phyloP scores from a whole-genome alignment of 2,113 vertebrate species.

The Nestor notabilis region DNA sequence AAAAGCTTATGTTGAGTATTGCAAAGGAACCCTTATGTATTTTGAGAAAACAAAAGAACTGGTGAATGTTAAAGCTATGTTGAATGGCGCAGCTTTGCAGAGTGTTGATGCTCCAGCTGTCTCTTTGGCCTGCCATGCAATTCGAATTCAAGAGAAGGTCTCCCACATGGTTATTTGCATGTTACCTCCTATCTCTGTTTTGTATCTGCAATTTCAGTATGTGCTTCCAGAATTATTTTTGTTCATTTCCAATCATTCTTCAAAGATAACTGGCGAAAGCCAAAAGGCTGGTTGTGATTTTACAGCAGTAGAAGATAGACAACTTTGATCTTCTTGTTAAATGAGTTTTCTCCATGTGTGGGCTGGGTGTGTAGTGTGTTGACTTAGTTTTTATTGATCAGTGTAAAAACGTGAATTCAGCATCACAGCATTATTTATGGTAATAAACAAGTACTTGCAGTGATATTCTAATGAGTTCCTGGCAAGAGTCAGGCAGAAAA shows the following conservation, averaged over 20 bases:
- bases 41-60: neutral
- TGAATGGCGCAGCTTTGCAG: neutral
- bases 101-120: neutral
- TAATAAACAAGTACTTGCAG: slow-evolving; percentile 61
- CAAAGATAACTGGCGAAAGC: slow-evolving; percentile 48
- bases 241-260: slow-evolving; percentile 56
- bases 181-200: slow-evolving; percentile 32
- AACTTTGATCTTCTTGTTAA: slow-evolving; percentile 60
- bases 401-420: slow-evolving; percentile 44
- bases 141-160: neutral
- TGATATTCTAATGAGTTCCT: slow-evolving; percentile 55
- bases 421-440: slow-evolving; percentile 18
- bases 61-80: neutral
- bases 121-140: neutral
- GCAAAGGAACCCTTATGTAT: neutral
- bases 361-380: slow-evolving; percentile 48
- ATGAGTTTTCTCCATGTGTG: slow-evolving; percentile 64
- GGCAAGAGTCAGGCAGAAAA: slow-evolving; percentile 33
- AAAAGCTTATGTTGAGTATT: neutral
- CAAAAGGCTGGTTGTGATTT: slow-evolving; percentile 42
- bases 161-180: slow-evolving; percentile 21
- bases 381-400: slow-evolving; percentile 60
- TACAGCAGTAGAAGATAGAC: slow-evolving; percentile 28
- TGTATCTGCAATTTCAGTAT: slow-evolving; percentile 18
- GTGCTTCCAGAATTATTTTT: slow-evolving; percentile 43